Evolutionary conservation across 2,888 invertebrate species (phyloP), one percentile per base, ranked within the genome.

Genomic region (Amphipoea lucens): DNA sequence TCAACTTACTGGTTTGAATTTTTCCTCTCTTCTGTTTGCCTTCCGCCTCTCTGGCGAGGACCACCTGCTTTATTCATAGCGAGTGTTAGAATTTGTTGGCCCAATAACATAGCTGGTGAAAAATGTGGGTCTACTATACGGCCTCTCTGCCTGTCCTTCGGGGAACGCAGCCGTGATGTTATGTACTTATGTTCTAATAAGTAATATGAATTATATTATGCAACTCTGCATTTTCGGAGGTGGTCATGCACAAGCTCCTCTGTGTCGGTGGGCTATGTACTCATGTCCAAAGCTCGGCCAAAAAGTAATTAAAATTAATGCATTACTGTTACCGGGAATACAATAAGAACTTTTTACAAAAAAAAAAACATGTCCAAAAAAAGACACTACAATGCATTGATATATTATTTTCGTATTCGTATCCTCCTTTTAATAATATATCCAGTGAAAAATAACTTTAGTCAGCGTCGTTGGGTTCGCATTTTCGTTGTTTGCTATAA

Each of bases 1-100:
- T 96, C 96, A 94, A 94, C 75, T 79, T 76, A 79, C 75, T 84
- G 86, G 79, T 92, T 90, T 90, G 82, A 78, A 87, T 89, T 80
- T 36, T 14, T 12, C 12, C 23, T 88, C 78, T n/a, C 23, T 12
- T 7, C 23, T 42, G 36, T 23, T 23, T 1, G 23, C n/a, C 6
- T 20, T 12, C 23, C 23, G 29, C 11, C 0, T 23, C 20, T 14
- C 23, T 65, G 6, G 6, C 54, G 20, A 23, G 2, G 20, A 20
- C 23, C 54, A 23, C 2, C 20, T 54, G 54, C 2, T 54, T 20
- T 54, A 7, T 17, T 17, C 7, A n/a, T 40, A 23, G 40, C 6
- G 54, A 54, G 54, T 9, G 23, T 40, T 40, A 23, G 9, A 36
- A 40, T 23, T 40, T 66, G 23, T 36, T 66, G 66, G 12, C 7